phyloP scores from a whole-genome alignment of 2,113 vertebrate species.

The Ptyas mucosa region DNA sequence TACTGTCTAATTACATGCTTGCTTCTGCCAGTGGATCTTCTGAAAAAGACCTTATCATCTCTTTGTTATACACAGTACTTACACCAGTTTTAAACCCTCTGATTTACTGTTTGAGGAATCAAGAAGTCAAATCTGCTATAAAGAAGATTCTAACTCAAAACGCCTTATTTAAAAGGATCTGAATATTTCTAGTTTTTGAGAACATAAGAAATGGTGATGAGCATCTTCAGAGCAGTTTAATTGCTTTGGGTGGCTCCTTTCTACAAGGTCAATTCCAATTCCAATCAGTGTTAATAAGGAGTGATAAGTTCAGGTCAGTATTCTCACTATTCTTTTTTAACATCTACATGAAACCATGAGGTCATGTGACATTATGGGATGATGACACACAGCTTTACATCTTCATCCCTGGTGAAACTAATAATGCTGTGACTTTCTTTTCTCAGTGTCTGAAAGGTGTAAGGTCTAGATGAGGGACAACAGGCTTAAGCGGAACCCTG shows the following conservation, averaged over 20 bases:
- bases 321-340: too few species aligned
- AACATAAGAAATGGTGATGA: neutral
- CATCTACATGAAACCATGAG: too few species aligned
- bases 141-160: neutral
- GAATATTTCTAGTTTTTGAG: neutral
- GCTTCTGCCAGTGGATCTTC: neutral
- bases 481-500: too few species aligned
- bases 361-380: too few species aligned
- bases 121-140: conserved; percentile 57
- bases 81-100: conserved; percentile 63
- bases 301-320: too few species aligned
- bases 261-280: too few species aligned
- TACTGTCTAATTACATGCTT: neutral
- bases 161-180: neutral
- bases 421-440: too few species aligned
- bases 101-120: conserved; percentile 60
- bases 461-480: too few species aligned
- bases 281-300: too few species aligned
- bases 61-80: conserved; percentile 50
- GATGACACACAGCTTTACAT: too few species aligned
- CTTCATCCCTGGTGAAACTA: too few species aligned
- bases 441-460: too few species aligned
- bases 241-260: neutral
- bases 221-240: neutral
- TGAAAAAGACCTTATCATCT: conserved; percentile 1